Evolutionary conservation across 2,797 vertebrate species (phyloP).

Genomic region (Carcharodon carcharias): DNA sequence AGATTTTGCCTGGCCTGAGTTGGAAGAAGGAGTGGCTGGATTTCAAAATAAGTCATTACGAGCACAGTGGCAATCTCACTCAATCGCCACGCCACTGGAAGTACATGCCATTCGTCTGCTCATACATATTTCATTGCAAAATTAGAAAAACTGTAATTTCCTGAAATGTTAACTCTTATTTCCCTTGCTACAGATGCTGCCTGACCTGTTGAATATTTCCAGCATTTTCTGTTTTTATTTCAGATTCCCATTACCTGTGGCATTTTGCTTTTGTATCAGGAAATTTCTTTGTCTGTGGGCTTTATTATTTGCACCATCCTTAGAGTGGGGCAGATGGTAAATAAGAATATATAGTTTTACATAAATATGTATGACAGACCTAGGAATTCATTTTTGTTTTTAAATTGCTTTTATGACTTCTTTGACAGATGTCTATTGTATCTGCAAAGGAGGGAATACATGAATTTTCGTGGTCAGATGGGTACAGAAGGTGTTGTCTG

Average conservation of each 20-base stretch:
- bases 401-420: background rate
- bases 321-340: background rate
- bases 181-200: too few species aligned
- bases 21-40: too few species aligned
- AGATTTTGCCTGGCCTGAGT: too few species aligned
- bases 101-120: too few species aligned
- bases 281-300: background rate
- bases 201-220: too few species aligned
- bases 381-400: background rate
- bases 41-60: too few species aligned
- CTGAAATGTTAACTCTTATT: too few species aligned
- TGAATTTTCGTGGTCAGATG: background rate
- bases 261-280: background rate
- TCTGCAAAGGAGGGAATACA: background rate
- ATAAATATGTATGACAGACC: background rate
- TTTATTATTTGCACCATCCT: background rate
- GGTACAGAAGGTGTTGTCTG: too few species aligned
- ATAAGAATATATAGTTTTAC: background rate
- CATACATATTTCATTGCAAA: background rate
- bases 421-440: background rate
- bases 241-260: too few species aligned
- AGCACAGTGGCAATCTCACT: too few species aligned
- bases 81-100: too few species aligned
- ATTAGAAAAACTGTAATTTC: background rate
- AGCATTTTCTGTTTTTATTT: too few species aligned